Percentiles rank a stretch among this genome's conserved stretches.
phyloP scores from a whole-genome alignment of 2,888 invertebrate species.

The Blastobasis adustella region DNA sequence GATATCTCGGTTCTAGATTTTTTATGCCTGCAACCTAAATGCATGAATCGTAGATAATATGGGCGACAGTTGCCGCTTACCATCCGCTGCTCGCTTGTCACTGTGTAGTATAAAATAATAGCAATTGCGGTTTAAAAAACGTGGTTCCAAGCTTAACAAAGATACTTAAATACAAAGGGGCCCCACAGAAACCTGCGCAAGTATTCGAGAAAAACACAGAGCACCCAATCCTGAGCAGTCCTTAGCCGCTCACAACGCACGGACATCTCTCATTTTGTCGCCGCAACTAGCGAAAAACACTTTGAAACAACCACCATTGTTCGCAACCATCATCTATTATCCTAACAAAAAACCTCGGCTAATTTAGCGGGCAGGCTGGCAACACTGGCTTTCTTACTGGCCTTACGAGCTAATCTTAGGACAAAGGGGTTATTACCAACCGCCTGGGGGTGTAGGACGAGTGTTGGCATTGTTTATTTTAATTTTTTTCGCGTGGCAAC shows the following conservation, averaged over 20 bases:
- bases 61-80: no score
- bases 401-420: conserved; percentile 67
- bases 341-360: conserved; percentile 4
- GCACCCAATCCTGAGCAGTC: not conserved
- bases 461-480: conserved; percentile 67
- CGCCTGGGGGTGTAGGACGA: conserved; percentile 63
- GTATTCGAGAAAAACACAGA: no score
- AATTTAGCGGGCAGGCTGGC: conserved; percentile 21
- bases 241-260: not conserved
- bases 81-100: no score
- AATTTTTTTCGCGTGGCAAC: conserved; percentile 62
- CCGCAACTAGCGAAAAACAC: not conserved
- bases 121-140: no score
- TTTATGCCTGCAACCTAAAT: no score
- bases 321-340: conserved; percentile 5
- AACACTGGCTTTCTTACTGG: conserved; percentile 45
- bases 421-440: conserved; percentile 66
- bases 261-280: not conserved
- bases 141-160: no score
- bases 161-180: no score
- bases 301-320: conserved; percentile 1
- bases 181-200: no score
- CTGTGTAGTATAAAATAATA: no score
- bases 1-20: no score
- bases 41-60: no score